Base-by-base conservation (phyloP, 2,113 vertebrate species). In the Paradoxurus hermaphroditus region DNA sequence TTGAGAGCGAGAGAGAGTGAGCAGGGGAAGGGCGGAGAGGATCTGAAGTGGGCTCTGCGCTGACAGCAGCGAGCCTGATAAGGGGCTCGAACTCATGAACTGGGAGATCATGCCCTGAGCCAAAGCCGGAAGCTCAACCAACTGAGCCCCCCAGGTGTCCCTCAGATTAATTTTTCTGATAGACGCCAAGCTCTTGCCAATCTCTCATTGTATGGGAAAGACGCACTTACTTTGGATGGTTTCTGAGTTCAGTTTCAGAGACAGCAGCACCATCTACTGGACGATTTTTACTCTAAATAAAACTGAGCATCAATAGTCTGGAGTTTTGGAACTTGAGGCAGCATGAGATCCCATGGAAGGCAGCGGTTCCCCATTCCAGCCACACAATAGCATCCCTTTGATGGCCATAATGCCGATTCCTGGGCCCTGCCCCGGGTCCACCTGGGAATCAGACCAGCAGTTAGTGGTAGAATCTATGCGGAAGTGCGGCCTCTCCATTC, bases 261-360 rank as follows among this genome's bases (percentile, higher is more conserved):
- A n/a, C 1, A 85, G 41, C 67, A 93, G 97, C 75, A 5, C 96
- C 97, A 96, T 90, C 98, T 96, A 77, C 84, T 81, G 98, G 95
- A 14, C 3, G 72, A 29, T 13, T 84, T 63, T 44, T 56, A 10
- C 89, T 63, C 27, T 59, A 46, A 5, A 1, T 29, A 7, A 31
- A 39, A 15, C 1, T 0, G 34, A 41, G 34, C 23, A 34, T 73
- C 34, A 12, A 6, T 2, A 0, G 36, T 89, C 18, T 29, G 12
- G 11, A 77, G 6, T 46, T 15, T 39, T 1, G 10, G 70, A 79
- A 86, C 14, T 27, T n/a, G 21, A 16, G 70, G 8, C 16, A 29
- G 21, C 14, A 36, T 86, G 39, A 13, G n/a, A 4, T 9, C 39
- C 13, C 21, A 25, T 12, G 2, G 4, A 16, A 78, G 63, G 9